Evolutionary conservation across 1,140 invertebrate genomes (phyloP).

Genomic region (Drosophila repletoides): DNA sequence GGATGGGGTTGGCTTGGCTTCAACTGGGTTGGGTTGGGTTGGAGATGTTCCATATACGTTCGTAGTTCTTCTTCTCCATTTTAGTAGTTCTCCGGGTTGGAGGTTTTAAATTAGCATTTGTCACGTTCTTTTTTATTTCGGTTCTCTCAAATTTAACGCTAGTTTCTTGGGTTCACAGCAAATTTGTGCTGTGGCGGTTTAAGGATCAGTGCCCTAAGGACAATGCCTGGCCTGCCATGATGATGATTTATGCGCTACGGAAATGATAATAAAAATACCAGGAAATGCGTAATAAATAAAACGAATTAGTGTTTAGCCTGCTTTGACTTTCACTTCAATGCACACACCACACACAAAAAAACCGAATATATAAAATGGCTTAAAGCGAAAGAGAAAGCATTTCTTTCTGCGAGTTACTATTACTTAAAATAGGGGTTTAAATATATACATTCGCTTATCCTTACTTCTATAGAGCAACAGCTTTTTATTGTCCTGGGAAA

Average conservation of each 20-base stretch:
- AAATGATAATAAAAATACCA: conserved; percentile 80
- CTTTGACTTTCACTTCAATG: conserved; percentile 46
- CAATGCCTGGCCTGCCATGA: conserved; percentile 22
- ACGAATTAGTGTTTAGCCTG: conserved; percentile 60
- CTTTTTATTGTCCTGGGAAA: too few relatives aligned
- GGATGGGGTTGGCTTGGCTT: conserved; percentile 9
- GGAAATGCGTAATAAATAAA: conserved; percentile 79
- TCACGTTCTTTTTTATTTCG: conserved; percentile 58
- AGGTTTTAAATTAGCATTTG: conserved; percentile 81
- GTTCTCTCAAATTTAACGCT: conserved; percentile 57
- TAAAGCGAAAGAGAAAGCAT: conserved; percentile 2
- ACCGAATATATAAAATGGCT: conserved; percentile 15
- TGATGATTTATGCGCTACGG: conserved; percentile 72
- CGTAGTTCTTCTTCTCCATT: conserved; percentile 26
- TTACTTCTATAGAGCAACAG: too few relatives aligned
- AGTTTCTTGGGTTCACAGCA: conserved; percentile 53
- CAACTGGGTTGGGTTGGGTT: too few relatives aligned
- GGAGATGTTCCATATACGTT: conserved; percentile 20
- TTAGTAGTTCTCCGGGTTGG: too few relatives aligned
- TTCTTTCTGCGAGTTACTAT: too few relatives aligned
- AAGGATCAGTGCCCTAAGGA: conserved; percentile 30
- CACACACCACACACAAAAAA: conserved; percentile 30
- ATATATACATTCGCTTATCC: too few relatives aligned
- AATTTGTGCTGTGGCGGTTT: conserved; percentile 37
- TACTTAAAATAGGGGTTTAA: too few relatives aligned